phyloP scores from a whole-genome alignment of 2,888 invertebrate species.

The Diarsia mendica region DNA sequence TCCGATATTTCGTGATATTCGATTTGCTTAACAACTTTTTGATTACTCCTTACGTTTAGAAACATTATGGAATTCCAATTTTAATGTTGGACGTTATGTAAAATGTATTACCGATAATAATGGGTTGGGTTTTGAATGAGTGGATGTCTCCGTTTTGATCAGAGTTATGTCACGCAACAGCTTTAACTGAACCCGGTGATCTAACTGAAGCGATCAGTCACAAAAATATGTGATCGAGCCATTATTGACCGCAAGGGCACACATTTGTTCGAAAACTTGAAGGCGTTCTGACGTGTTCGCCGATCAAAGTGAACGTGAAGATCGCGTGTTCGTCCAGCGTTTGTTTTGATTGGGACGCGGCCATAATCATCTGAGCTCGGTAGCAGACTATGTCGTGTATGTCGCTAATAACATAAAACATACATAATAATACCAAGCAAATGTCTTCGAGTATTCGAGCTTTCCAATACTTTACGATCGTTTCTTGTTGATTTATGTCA shows the following conservation, averaged over 20 bases:
- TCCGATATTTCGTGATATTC: conserved; percentile 48
- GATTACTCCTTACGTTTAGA: conserved; percentile 58
- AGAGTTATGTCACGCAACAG: conserved; percentile 42
- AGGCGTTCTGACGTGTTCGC: neutral
- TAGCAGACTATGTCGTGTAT: conserved; percentile 28
- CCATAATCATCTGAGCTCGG: conserved; percentile 1
- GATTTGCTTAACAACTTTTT: conserved; percentile 64
- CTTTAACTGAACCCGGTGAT: conserved; percentile 3
- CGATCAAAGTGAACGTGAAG: neutral
- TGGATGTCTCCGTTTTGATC: conserved; percentile 38
- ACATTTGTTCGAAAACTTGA: neutral
- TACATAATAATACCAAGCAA: conserved; percentile 29
- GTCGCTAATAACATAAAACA: conserved; percentile 37
- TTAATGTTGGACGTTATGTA: conserved; percentile 50
- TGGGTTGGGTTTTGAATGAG: conserved; percentile 23
- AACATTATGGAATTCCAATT: conserved; percentile 49
- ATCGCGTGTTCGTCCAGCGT: neutral
- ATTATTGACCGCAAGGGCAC: neutral
- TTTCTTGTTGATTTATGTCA: conserved; percentile 60
- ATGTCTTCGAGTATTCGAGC: conserved; percentile 19
- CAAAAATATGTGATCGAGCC: neutral
- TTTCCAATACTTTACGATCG: conserved; percentile 55
- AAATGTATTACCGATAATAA: conserved; percentile 57
- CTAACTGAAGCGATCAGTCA: neutral
- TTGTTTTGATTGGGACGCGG: neutral